A percentile compares a stretch with the other conserved stretches of the same genome.
These are phyloP conservation scores for Salticus scenicus DNA, from an alignment of 2,888 invertebrate species.

Conservation along the genomic window DNA sequence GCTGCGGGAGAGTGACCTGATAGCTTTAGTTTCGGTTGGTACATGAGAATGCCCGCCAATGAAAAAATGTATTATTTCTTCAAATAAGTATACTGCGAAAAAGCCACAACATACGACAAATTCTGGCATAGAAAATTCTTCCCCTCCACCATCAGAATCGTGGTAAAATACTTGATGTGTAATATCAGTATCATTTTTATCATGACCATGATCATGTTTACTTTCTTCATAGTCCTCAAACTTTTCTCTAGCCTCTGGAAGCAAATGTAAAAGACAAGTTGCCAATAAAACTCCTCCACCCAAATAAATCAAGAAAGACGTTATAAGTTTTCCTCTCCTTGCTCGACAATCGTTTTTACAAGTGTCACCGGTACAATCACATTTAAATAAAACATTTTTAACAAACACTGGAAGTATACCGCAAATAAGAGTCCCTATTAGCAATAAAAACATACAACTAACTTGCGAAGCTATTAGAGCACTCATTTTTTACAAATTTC, in stretches of 20 bases:
- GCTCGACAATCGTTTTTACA: slow-evolving; percentile 30
- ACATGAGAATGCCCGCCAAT: slow-evolving; percentile 56
- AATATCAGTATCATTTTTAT: background rate
- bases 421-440: slow-evolving; percentile 51
- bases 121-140: slow-evolving; percentile 81
- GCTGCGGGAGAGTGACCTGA: slow-evolving; percentile 44
- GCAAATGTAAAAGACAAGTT: slow-evolving; percentile 87
- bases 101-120: slow-evolving; percentile 85
- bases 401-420: slow-evolving; percentile 37
- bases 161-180: background rate
- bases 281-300: slow-evolving; percentile 89
- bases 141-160: slow-evolving; percentile 21
- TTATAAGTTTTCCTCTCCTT: slow-evolving; percentile 37
- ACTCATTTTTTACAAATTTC: background rate
- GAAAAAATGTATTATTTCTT: slow-evolving; percentile 78
- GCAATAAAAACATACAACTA: slow-evolving; percentile 42
- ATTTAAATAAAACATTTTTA: slow-evolving; percentile 36
- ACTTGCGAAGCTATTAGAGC: slow-evolving; percentile 26
- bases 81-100: slow-evolving; percentile 86
- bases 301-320: slow-evolving; percentile 80
- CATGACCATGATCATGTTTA: slow-evolving; percentile 79
- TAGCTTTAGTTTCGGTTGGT: slow-evolving; percentile 47
- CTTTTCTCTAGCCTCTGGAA: slow-evolving; percentile 86
- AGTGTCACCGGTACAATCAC: slow-evolving; percentile 23
- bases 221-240: slow-evolving; percentile 77